These are phyloP conservation scores for Diachrysia chrysitis DNA, from an alignment of 2,888 invertebrate genomes.

Conservation along the genomic window DNA sequence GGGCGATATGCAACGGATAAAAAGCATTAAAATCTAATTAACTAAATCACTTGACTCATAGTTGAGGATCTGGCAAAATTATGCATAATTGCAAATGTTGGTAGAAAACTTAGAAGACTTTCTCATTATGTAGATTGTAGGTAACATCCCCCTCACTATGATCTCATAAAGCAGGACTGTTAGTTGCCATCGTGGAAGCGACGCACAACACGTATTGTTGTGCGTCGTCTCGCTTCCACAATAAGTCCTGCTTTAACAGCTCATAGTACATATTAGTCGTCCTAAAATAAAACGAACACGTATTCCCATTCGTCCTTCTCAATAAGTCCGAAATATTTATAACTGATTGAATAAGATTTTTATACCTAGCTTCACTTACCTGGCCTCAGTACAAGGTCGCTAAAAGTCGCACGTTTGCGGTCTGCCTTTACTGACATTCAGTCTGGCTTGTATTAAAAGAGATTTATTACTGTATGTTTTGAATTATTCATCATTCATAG, in stretches of 20 bases:
- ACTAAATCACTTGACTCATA: not conserved
- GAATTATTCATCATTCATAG: slow-evolving; percentile 51
- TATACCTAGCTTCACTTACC: not conserved
- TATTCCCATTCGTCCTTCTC: not conserved
- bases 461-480: slow-evolving; percentile 47
- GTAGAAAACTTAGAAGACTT: not conserved
- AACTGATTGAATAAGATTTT: not conserved
- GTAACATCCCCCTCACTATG: too few relatives aligned
- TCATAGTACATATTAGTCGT: too few relatives aligned
- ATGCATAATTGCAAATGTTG: not conserved
- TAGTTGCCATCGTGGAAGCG: too few relatives aligned
- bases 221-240: too few relatives aligned
- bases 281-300: too few relatives aligned
- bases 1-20: not conserved
- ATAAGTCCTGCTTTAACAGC: too few relatives aligned
- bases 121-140: not conserved
- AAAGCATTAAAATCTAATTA: not conserved
- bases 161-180: too few relatives aligned
- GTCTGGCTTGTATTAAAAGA: slow-evolving; percentile 43
- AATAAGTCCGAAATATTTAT: not conserved
- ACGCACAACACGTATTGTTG: too few relatives aligned
- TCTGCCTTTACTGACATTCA: slow-evolving; percentile 20
- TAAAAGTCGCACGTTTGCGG: not conserved
- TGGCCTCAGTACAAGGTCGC: not conserved
- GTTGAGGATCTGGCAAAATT: not conserved